Evolutionary conservation across 2,888 invertebrate species (phyloP), one percentile per base, ranked within the genome.

Genomic region (Metacarcinus magister): DNA sequence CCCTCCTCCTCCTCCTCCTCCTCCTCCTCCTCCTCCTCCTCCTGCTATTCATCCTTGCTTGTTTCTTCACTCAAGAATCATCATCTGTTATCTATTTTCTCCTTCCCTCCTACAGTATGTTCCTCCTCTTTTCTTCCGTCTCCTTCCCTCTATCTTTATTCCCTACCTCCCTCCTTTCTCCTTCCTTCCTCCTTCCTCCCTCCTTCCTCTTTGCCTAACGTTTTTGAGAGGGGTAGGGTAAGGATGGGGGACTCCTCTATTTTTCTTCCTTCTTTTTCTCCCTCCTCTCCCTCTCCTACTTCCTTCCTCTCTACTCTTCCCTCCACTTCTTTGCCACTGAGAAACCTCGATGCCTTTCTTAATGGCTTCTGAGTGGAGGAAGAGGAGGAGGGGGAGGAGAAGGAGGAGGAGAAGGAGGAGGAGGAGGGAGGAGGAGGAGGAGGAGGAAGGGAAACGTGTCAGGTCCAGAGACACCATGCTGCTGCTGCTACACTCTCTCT

Each of bases 341-440:
- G 75, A 3, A n/a, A 75, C 75, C 75, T 75, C 23, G 28, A 75
- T 75, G 28, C 75, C 75, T 75, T 28, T 28, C 75, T 75, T 75
- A 75, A 75, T 75, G 75, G 75, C 75, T 75, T 75, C 75, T 75
- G 75, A 75, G 75, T 54, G 19, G 16, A 54, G 54, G 54, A 54
- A 13, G 54, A 54, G 54, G 54, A 54, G 54, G 54, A 54, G 16
- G 54, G 10, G 54, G 54, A 54, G 10, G 48, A 48, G 48, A 3
- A 48, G 10, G 54, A 54, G 13, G 54, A 54, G 54, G 54, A 54
- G 13, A 0, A 16, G 16, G 0, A 54, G 16, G 54, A 54, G 54
- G 54, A 54, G 8, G 54, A 54, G n/a, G 5, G 54, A 54, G 8
- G 54, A 54, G 54, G 54, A 54, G 0, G 13, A 54, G 16, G 39